Evolutionary conservation across 2,888 invertebrate genomes (phyloP).

Genomic region (Platypus cylindrus): DNA sequence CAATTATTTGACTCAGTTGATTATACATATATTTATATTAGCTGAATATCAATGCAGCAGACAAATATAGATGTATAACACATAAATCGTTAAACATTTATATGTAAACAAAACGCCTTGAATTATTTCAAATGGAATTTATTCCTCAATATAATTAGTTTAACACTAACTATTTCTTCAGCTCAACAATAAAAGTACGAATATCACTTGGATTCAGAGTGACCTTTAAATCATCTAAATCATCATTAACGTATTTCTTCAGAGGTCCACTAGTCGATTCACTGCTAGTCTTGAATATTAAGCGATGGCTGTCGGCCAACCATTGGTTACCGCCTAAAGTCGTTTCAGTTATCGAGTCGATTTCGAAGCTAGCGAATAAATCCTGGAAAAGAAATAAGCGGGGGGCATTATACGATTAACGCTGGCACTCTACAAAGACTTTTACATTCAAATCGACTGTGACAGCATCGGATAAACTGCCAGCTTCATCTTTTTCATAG

Average conservation of each 20-base stretch:
- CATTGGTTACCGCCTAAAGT: constrained; percentile 39
- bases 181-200: constrained; percentile 45
- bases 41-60: too few relatives aligned
- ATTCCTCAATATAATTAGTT: too few relatives aligned
- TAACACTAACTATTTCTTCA: neutral
- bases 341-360: constrained; percentile 32
- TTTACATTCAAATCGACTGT: constrained; percentile 38
- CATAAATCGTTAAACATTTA: too few relatives aligned
- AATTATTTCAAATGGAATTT: too few relatives aligned
- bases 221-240: constrained; percentile 29
- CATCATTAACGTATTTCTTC: constrained; percentile 14
- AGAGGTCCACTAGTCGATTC: constrained; percentile 11
- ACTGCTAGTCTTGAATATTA: constrained; percentile 19
- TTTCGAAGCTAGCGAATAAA: constrained; percentile 31
- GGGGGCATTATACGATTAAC: too few relatives aligned
- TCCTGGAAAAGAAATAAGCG: constrained; percentile 27
- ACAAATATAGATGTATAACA: too few relatives aligned
- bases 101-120: too few relatives aligned
- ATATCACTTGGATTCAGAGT: constrained; percentile 60
- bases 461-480: constrained; percentile 30
- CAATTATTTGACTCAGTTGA: neutral
- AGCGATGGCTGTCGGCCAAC: constrained; percentile 38
- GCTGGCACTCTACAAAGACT: too few relatives aligned
- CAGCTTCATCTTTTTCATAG: constrained; percentile 38
- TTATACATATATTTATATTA: too few relatives aligned